Evolutionary conservation across 2,797 vertebrate genomes (phyloP).

Genomic region (Natrix natrix): DNA sequence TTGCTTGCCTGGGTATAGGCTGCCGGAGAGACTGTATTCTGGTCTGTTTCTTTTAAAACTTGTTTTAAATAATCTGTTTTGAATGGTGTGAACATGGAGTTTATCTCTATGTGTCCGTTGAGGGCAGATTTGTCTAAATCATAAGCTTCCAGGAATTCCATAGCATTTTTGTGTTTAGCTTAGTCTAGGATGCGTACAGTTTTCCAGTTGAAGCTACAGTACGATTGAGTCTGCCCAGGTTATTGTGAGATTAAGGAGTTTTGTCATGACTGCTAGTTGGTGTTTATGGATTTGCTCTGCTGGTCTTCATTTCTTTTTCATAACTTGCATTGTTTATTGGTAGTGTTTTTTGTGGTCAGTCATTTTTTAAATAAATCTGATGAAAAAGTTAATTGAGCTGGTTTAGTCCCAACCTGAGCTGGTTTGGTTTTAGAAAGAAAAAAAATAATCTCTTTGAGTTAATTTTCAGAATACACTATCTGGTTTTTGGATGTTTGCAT

Average conservation of each 20-base stretch:
- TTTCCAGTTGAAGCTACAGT: neutral
- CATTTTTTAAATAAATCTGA: neutral
- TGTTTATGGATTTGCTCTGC: neutral
- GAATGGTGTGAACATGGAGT: neutral
- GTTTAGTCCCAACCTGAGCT: neutral
- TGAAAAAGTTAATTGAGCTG: neutral
- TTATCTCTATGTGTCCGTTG: neutral
- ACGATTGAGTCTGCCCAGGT: neutral
- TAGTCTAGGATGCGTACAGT: neutral
- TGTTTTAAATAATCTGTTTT: neutral
- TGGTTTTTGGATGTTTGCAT: neutral
- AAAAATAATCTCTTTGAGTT: neutral
- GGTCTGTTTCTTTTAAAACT: neutral
- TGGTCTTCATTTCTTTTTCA: neutral
- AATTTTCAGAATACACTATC: neutral
- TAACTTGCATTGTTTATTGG: neutral
- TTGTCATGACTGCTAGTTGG: neutral
- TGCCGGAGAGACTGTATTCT: neutral
- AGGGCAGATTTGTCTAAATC: neutral
- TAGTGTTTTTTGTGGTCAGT: neutral
- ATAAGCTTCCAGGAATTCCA: neutral
- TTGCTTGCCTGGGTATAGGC: neutral
- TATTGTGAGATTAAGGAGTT: neutral
- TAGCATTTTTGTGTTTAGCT: neutral
- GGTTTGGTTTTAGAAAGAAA: neutral